These are phyloP conservation scores for Podarcis raffonei DNA, from an alignment of 2,113 vertebrate genomes.

Conservation along the genomic window DNA sequence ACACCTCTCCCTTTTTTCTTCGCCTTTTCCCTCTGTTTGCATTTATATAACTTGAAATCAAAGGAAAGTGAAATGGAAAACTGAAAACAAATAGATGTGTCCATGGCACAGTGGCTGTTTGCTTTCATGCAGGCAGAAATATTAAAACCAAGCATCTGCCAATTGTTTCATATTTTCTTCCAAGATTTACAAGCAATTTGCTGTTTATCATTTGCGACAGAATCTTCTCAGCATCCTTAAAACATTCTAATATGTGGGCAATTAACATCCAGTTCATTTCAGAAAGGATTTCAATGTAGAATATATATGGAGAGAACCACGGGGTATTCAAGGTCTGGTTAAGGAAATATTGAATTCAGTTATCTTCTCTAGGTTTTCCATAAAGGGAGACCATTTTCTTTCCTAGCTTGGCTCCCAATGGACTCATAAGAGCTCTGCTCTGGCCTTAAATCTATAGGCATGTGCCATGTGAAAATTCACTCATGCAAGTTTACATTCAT, in stretches of 20 bases:
- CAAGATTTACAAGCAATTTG: neutral
- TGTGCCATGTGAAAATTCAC: neutral
- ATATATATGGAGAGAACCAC: neutral
- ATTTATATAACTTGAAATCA: neutral
- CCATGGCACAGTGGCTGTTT: neutral
- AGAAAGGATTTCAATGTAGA: slow-evolving; percentile 12
- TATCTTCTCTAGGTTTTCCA: neutral
- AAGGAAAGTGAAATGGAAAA: neutral
- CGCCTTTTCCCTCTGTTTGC: neutral
- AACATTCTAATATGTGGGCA: slow-evolving; percentile 44
- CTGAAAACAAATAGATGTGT: neutral
- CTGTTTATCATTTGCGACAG: slow-evolving; percentile 32
- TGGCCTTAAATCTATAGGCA: neutral
- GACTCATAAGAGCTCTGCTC: neutral
- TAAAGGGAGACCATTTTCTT: neutral
- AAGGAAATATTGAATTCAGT: slow-evolving; percentile 7
- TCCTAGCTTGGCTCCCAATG: neutral
- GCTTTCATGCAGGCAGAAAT: neutral
- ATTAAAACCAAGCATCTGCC: neutral
- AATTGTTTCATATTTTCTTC: neutral
- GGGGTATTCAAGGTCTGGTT: neutral
- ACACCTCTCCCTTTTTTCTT: neutral
- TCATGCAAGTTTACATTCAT: neutral
- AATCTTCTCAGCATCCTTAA: slow-evolving; percentile 10
- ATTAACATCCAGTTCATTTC: slow-evolving; percentile 8